Percentiles rank a stretch among this genome's conserved stretches.
These are phyloP conservation scores for Hystrix brachyura DNA, from an alignment of 2,113 vertebrate species.

Conservation along the genomic window DNA sequence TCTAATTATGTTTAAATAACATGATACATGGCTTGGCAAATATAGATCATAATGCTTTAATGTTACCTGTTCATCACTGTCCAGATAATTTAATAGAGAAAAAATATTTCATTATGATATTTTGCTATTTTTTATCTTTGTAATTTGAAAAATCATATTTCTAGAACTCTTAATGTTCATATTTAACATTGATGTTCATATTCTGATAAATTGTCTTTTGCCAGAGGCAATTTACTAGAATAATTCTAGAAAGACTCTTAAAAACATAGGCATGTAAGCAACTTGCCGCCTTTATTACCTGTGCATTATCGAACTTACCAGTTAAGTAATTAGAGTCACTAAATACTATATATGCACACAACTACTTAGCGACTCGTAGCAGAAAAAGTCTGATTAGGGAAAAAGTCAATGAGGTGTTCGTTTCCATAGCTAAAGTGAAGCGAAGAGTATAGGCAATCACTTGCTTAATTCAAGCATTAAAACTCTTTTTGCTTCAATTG, in stretches of 20 bases:
- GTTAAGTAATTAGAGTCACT: slow-evolving; percentile 44
- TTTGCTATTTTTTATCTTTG: neutral
- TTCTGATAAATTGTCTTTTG: neutral
- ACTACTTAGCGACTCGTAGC: slow-evolving; percentile 22
- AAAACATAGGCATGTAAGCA: slow-evolving; percentile 3
- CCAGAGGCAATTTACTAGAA: neutral
- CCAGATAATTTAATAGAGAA: neutral
- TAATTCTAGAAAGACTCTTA: neutral
- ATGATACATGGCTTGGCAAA: neutral
- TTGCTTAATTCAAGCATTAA: slow-evolving; percentile 74
- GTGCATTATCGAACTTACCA: slow-evolving; percentile 49
- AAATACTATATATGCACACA: neutral
- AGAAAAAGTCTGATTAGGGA: neutral
- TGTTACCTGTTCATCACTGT: neutral
- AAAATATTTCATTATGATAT: neutral
- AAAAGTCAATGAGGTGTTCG: slow-evolving; percentile 55
- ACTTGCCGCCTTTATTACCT: slow-evolving; percentile 14
- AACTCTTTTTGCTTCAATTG: slow-evolving; percentile 76
- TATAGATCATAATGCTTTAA: neutral
- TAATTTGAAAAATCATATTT: slow-evolving; percentile 1
- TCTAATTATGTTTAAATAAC: slow-evolving; percentile 6
- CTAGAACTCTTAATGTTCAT: neutral
- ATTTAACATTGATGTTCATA: neutral
- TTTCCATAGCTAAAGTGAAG: slow-evolving; percentile 57
- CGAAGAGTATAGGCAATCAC: slow-evolving; percentile 52